Evolutionary conservation across 2,888 invertebrate species (phyloP), one percentile per base, ranked within the genome.

Genomic region (Mamestra brassicae): DNA sequence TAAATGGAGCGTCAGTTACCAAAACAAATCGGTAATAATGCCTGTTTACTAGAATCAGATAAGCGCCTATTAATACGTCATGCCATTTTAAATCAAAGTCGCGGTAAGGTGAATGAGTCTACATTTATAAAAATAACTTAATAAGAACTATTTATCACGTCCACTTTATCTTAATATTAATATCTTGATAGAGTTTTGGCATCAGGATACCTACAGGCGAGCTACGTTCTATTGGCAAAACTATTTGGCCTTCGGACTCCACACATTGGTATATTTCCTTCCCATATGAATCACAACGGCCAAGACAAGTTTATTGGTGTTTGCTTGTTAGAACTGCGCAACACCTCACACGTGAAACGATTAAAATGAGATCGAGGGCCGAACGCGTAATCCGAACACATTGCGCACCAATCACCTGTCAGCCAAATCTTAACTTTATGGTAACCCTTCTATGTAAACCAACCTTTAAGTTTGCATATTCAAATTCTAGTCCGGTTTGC

Each of bases 261-360:
- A 83, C 73, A 85, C 73, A 75, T 78, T 65, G 76, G 42, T 69
- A 71, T 80, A 76, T 83, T 85, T 87, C 85, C 83, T 86, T 83
- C 80, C 79, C 77, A 83, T 78, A 82, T 87, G 88, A 87, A 87
- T 87, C 88, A 87, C 86, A 74, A 26, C 61, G 54, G 38, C 45
- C 65, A 83, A 86, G 78, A 87, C 87, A 62, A 80, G 78, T 86
- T 86, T 81, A 77, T 79, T 72, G 75, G 36, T 77, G 60, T 71
- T 80, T 77, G 69, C 74, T 64, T 74, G 75, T 77, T 78, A 83
- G 50, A 78, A 62, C 74, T 81, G 76, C 81, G 76, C 74, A 77
- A 65, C 58, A 69, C 55, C 63, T 71, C 61, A 78, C 75, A 74
- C 54, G 62, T 64, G 69, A 72, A 80, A 72, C 80, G 75, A 80